A percentile compares a stretch with the other conserved stretches of the same genome.
phyloP scores from a whole-genome alignment of 2,888 invertebrate species.

The Fragum whitleyi region DNA sequence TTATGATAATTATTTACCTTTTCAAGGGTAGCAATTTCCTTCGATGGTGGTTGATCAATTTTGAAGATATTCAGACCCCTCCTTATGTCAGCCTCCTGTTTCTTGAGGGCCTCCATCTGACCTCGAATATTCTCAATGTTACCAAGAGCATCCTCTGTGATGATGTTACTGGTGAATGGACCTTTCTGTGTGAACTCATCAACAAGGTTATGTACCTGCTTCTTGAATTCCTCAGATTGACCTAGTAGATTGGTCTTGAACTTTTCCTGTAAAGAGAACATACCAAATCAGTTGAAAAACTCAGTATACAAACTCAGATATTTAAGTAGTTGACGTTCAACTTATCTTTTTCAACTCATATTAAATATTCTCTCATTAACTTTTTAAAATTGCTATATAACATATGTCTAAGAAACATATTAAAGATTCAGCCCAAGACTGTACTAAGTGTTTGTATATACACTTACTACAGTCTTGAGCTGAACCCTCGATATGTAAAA shows the following conservation, averaged over 20 bases:
- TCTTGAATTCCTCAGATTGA: slow-evolving; percentile 90
- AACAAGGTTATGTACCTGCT: slow-evolving; percentile 89
- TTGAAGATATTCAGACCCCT: slow-evolving; percentile 91
- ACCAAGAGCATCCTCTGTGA: slow-evolving; percentile 82
- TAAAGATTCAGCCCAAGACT: no score
- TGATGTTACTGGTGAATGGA: slow-evolving; percentile 81
- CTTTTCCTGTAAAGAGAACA: slow-evolving; percentile 81
- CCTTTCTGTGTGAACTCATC: slow-evolving; percentile 89
- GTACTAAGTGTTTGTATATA: no score
- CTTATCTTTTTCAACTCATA: no score
- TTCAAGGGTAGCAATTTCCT: slow-evolving; percentile 84
- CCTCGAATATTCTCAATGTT: slow-evolving; percentile 79
- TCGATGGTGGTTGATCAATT: slow-evolving; percentile 89
- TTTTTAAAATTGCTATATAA: no score
- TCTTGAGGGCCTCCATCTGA: slow-evolving; percentile 86
- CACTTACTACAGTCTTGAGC: no score
- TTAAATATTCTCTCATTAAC: no score
- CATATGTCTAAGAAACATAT: no score
- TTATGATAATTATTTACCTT: slow-evolving; percentile 82
- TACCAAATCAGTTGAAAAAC: neutral
- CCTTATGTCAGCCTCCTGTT: slow-evolving; percentile 88
- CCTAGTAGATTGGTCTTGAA: slow-evolving; percentile 89
- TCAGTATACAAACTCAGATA: no score
- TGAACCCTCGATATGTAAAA: no score
- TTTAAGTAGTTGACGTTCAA: no score